Percentiles rank a stretch among this genome's conserved stretches.
phyloP scores from a whole-genome alignment of 1,140 invertebrate species.

The Trichonephila inaurata region DNA sequence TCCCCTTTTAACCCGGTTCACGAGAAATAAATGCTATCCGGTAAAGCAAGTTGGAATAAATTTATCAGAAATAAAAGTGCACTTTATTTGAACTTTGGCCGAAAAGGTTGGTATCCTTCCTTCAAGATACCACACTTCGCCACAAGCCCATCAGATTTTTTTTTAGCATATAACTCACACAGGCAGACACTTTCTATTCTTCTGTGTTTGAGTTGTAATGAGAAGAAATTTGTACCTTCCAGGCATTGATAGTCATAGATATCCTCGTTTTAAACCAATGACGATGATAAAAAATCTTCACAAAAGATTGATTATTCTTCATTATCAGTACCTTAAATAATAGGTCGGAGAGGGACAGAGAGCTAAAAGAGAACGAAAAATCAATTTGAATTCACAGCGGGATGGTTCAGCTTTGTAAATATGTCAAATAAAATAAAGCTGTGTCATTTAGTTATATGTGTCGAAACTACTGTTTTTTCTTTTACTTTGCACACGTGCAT shows the following conservation, averaged over 20 bases:
- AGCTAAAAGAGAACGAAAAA: not conserved
- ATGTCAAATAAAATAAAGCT: slow-evolving; percentile 30
- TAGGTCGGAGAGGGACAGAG: too few relatives aligned
- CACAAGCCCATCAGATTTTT: not conserved
- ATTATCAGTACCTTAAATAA: slow-evolving; percentile 21
- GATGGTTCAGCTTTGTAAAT: not conserved
- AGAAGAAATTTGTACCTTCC: not conserved
- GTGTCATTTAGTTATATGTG: not conserved
- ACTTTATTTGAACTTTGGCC: not conserved
- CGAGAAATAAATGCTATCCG: not conserved
- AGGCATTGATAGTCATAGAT: not conserved
- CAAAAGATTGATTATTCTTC: slow-evolving; percentile 9
- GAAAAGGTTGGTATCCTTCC: not conserved
- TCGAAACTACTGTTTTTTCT: not conserved
- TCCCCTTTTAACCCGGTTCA: slow-evolving; percentile 41
- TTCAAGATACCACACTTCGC: not conserved
- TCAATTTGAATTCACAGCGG: slow-evolving; percentile 22
- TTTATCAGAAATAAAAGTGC: slow-evolving; percentile 9
- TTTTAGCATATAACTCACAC: not conserved
- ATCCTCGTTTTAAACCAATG: not conserved
- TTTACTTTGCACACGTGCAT: not conserved
- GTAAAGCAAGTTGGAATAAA: slow-evolving; percentile 31
- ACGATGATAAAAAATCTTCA: slow-evolving; percentile 3
- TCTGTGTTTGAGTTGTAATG: not conserved
- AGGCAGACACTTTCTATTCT: not conserved